phyloP scores from a whole-genome alignment of 2,888 invertebrate species.

The Tetragonisca angustula region DNA sequence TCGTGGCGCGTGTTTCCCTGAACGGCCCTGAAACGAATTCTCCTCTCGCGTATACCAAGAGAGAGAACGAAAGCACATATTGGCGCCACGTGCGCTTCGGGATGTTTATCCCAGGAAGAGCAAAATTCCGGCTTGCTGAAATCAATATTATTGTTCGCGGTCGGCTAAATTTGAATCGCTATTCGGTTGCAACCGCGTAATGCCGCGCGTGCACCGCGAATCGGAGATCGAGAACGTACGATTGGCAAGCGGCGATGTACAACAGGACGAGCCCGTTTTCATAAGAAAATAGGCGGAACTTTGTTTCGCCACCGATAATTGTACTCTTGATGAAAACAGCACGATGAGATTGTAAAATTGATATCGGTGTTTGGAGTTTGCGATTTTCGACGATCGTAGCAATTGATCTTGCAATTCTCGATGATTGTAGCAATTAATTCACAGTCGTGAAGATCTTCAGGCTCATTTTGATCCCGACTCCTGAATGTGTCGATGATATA shows the following conservation, averaged over 20 bases:
- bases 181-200: slow-evolving; percentile 54
- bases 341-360: neutral
- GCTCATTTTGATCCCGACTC: neutral
- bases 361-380: neutral
- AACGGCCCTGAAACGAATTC: slow-evolving; percentile 65
- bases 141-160: slow-evolving; percentile 81
- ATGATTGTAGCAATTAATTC: neutral
- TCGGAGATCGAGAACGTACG: slow-evolving; percentile 27
- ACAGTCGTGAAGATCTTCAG: no score
- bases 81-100: slow-evolving; percentile 80
- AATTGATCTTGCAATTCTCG: neutral
- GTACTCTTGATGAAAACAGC: neutral
- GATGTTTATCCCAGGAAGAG: slow-evolving; percentile 80
- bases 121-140: slow-evolving; percentile 78
- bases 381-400: no score
- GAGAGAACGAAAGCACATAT: slow-evolving; percentile 72
- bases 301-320: neutral
- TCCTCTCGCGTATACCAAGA: slow-evolving; percentile 50
- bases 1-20: slow-evolving; percentile 25
- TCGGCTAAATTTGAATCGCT: slow-evolving; percentile 77
- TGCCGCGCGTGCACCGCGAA: slow-evolving; percentile 39
- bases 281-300: neutral
- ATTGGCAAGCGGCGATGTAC: slow-evolving; percentile 18
- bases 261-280: neutral
- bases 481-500: neutral